Conservation (phyloP, 2,113 vertebrate genomes). For the Lepus europaeus region DNA sequence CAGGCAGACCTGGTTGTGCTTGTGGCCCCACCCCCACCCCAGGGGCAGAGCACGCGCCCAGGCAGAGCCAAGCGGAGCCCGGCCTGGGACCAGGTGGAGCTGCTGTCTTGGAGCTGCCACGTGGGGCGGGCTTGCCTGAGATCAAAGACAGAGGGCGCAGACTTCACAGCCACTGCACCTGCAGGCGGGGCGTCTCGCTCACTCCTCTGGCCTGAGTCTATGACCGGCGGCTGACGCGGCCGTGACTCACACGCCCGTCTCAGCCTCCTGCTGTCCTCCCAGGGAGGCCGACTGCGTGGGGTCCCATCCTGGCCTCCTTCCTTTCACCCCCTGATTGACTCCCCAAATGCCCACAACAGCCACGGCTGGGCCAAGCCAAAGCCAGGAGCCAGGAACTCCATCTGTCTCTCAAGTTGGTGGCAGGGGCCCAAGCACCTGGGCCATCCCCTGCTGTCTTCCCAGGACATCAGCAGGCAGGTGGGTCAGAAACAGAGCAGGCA, state of each 20-base stretch:
- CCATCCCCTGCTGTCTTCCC: too few species aligned
- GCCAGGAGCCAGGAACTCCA: too few species aligned
- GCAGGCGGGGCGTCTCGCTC: not conserved
- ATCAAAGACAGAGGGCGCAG: not conserved
- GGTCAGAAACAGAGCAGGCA: too few species aligned
- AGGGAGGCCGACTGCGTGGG: not conserved
- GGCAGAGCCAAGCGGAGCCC: constrained; percentile 46
- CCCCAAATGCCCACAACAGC: too few species aligned
- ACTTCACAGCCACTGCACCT: not conserved
- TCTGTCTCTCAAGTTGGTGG: too few species aligned
- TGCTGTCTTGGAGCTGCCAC: not conserved
- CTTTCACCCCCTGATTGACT: not conserved
- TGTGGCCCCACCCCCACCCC: not conserved
- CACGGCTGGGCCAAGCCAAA: too few species aligned
- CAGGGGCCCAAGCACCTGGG: too few species aligned
- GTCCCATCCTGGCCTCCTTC: not conserved
- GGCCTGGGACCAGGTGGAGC: not conserved
- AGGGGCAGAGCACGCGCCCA: not conserved
- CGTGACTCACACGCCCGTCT: not conserved
- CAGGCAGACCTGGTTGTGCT: not conserved
- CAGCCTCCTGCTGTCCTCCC: not conserved
- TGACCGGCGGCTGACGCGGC: not conserved
- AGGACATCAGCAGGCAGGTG: too few species aligned
- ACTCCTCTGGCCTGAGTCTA: not conserved
- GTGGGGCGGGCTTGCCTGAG: not conserved